Evolutionary conservation across 2,797 vertebrate species (phyloP), one percentile per base, ranked within the genome.

Genomic region (Oryzias dopingdopingensis): DNA sequence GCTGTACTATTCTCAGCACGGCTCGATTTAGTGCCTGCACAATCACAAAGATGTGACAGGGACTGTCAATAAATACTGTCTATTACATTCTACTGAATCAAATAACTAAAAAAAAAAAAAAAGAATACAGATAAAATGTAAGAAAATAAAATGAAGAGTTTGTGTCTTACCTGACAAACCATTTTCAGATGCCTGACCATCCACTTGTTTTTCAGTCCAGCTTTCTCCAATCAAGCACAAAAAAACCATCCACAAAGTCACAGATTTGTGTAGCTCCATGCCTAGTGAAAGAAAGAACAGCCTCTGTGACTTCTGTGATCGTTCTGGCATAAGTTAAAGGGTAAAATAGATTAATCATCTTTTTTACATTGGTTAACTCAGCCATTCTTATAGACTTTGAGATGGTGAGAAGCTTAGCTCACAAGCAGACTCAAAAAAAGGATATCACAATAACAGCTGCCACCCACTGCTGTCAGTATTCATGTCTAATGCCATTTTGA

Each of bases 181-280:
- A 52, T 76, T 88, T 52, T 91, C 91, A 32, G 59, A 52, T 44
- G 55, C 54, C 10, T 80, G 84, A 37, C 67, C 65, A 22, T 92
- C 91, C 0, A 49, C 74, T 40, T 64, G 45, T 65, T 87, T 92
- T 42, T 92, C 90, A 5, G 80, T 80, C 72, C 48, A 65, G 70
- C 79, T 86, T 70, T 87, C 68, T 47, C 84, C 82, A 70, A 90
- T 16, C 37, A 92, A 66, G 78, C 82, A 91, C 15, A 91, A 62
- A 67, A 70, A 90, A 59, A 88, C 70, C 61, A 91, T 89, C 92
- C 91, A 93, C 59, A 92, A 66, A 55, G 81, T 82, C 71, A 86
- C 55, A 50, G 83, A 57, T 80, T 79, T 90, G 72, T 79, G 86
- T 60, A 88, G 83, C 74, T 92, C 91, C 92, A 93, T 93, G 79